phyloP scores from a whole-genome alignment of 2,888 invertebrate species.

The Tholera decimalis region DNA sequence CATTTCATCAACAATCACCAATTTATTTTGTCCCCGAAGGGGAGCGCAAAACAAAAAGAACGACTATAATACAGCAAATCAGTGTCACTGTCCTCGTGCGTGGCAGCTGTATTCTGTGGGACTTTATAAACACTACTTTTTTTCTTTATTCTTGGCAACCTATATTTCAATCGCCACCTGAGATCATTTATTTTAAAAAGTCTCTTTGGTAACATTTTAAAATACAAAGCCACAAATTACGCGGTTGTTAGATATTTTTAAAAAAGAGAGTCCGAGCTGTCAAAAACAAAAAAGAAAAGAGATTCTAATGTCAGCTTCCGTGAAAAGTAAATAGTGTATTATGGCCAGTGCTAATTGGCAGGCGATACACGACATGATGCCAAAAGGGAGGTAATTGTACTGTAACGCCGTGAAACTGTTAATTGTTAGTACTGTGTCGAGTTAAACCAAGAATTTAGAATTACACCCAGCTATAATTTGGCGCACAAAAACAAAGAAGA shows the following conservation, averaged over 20 bases:
- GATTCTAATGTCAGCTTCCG: constrained; percentile 9
- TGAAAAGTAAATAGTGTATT: constrained; percentile 27
- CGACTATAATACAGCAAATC: constrained; percentile 25
- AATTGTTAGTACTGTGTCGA: constrained; percentile 22
- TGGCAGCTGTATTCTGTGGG: constrained; percentile 34
- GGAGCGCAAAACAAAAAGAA: constrained; percentile 12
- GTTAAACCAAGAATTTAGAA: constrained; percentile 20
- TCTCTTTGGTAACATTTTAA: constrained; percentile 29
- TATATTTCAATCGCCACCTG: constrained; percentile 28
- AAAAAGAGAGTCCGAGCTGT: constrained; percentile 18
- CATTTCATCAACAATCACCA: neutral
- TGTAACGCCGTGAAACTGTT: constrained; percentile 16
- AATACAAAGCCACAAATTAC: constrained; percentile 18
- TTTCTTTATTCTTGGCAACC: constrained; percentile 38
- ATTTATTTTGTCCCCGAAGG: constrained; percentile 14
- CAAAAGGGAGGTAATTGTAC: constrained; percentile 32
- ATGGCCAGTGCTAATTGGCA: constrained; percentile 39
- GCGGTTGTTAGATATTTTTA: constrained; percentile 11
- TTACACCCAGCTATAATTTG: constrained; percentile 10
- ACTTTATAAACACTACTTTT: constrained; percentile 20
- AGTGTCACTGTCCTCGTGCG: constrained; percentile 39
- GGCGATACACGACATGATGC: constrained; percentile 12
- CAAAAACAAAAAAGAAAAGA: neutral
- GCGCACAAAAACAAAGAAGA: neutral
- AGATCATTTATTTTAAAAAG: constrained; percentile 8